Conservation (phyloP, 2,888 invertebrate species). For the Maniola hyperantus region DNA sequence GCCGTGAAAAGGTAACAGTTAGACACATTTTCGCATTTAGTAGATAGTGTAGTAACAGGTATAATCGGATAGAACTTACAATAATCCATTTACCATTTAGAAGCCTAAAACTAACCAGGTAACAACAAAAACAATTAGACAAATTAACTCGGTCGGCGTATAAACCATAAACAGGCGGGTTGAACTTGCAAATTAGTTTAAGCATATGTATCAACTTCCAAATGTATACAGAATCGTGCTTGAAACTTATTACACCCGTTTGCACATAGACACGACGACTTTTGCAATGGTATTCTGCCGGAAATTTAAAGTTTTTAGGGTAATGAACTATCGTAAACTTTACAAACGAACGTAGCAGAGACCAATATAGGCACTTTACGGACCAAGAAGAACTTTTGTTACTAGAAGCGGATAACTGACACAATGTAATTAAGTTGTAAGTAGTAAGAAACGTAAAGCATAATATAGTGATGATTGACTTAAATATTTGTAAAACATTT, state of each 20-base stretch:
- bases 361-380: too few relatives aligned
- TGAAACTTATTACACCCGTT: slow-evolving; percentile 18
- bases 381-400: too few relatives aligned
- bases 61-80: not conserved
- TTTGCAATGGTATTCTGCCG: not conserved
- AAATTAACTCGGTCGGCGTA: slow-evolving; percentile 35
- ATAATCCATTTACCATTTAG: slow-evolving; percentile 4
- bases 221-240: slow-evolving; percentile 12
- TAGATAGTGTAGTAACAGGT: not conserved
- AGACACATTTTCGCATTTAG: too few relatives aligned
- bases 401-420: too few relatives aligned
- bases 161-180: slow-evolving; percentile 27
- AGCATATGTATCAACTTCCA: slow-evolving; percentile 30
- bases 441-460: too few relatives aligned
- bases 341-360: too few relatives aligned
- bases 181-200: slow-evolving; percentile 40
- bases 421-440: too few relatives aligned
- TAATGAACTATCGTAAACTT: not conserved
- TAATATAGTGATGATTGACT: too few relatives aligned
- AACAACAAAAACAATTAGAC: slow-evolving; percentile 35
- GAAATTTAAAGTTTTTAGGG: not conserved
- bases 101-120: slow-evolving; percentile 20
- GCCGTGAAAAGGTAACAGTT: too few relatives aligned
- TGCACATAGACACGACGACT: not conserved
- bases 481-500: too few relatives aligned